Percentiles rank a stretch among this genome's conserved stretches.
Evolutionary conservation across 35 echinoderm and acorn worm species (phyloP).

Genomic region (Apostichopus parvimensis): DNA sequence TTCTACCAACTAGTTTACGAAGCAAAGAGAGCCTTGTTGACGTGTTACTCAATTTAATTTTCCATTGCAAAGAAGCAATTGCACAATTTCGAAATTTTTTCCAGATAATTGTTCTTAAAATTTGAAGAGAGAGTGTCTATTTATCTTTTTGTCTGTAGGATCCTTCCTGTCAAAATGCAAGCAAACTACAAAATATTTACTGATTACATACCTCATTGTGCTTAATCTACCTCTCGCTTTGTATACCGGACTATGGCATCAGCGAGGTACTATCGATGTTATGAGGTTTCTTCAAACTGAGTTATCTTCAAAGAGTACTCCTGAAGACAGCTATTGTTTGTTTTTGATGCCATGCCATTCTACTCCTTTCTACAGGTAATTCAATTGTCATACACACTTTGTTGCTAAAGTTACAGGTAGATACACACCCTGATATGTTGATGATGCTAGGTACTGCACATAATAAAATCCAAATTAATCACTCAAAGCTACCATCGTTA

Average conservation of each 20-base stretch:
- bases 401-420: no score
- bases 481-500: no score
- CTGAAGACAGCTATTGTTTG: constrained; percentile 49
- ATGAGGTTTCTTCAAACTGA: constrained; percentile 67
- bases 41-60: no score
- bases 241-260: constrained; percentile 79
- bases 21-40: no score
- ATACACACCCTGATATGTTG: no score
- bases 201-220: constrained; percentile 38
- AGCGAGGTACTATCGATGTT: constrained; percentile 85
- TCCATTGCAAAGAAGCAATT: no score
- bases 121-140: not conserved
- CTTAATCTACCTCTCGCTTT: constrained; percentile 61
- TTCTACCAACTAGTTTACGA: no score
- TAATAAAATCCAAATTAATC: no score
- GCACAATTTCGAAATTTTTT: no score
- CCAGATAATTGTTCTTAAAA: no score
- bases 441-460: no score
- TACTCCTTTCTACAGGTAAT: constrained; percentile 93
- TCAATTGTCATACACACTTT: no score
- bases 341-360: constrained; percentile 99
- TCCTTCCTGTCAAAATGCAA: constrained; percentile 24
- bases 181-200: not conserved
- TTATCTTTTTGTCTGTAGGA: constrained; percentile 15
- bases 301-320: constrained; percentile 26